These are phyloP conservation scores for Adineta ricciae DNA, from an alignment of 2,888 invertebrate species.

Conservation along the genomic window DNA sequence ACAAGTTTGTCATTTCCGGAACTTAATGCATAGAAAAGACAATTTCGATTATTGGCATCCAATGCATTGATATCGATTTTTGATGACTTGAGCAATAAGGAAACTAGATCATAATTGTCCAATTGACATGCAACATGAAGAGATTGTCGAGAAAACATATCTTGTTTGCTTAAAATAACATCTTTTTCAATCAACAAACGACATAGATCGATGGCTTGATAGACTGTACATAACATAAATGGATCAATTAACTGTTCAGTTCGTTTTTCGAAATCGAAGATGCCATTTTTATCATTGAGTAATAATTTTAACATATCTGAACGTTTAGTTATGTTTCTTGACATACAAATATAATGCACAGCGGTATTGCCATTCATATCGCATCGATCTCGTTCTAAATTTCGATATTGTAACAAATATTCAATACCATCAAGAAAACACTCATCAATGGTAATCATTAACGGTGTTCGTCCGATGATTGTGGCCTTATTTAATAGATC, in stretches of 20 bases:
- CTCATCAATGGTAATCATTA: background rate
- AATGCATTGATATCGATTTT: background rate
- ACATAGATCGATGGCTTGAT: background rate
- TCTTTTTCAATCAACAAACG: constrained; percentile 2
- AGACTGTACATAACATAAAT: background rate
- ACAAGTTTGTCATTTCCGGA: background rate
- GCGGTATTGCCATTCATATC: background rate
- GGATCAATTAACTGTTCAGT: background rate
- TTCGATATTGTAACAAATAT: background rate
- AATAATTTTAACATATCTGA: background rate
- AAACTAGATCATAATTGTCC: background rate
- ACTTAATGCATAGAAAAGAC: constrained; percentile 7
- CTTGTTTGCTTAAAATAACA: background rate
- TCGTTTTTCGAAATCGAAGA: constrained; percentile 8
- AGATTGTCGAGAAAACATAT: background rate
- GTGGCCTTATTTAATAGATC: background rate
- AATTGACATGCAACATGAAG: constrained; percentile 12
- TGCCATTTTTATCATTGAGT: background rate
- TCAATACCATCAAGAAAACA: background rate
- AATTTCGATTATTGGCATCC: background rate
- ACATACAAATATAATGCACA: constrained; percentile 5
- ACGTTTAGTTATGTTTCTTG: background rate
- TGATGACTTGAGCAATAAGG: background rate
- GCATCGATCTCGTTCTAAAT: background rate
- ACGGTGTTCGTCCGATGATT: background rate